A percentile compares a stretch with the other conserved stretches of the same genome.
Evolutionary conservation across 2,113 vertebrate genomes (phyloP).

Genomic region (Archocentrus centrarchus): DNA sequence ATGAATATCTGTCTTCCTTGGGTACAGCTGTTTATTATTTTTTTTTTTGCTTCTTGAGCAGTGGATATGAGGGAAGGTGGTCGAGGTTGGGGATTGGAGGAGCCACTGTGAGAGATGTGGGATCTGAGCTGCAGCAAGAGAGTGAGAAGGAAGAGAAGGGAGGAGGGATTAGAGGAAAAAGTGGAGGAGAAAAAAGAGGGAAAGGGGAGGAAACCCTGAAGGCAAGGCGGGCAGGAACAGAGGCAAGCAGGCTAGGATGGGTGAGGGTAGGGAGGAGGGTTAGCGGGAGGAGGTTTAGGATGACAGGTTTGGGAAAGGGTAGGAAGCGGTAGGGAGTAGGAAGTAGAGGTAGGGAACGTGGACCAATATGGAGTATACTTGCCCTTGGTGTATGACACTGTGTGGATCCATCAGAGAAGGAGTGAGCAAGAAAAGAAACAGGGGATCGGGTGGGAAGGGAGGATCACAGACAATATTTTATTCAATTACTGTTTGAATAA

Average conservation of each 20-base stretch:
- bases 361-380: constrained; percentile 99
- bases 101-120: constrained; percentile 86
- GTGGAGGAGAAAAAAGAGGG: constrained; percentile 81
- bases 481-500: constrained; percentile 99
- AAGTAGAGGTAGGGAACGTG: constrained; percentile 87
- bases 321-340: constrained; percentile 79
- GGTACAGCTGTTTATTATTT: constrained; percentile 39
- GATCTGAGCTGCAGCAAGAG: constrained; percentile 82
- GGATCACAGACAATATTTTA: constrained; percentile 99
- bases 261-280: constrained; percentile 80
- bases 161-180: constrained; percentile 58
- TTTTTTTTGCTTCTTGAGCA: constrained; percentile 50
- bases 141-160: constrained; percentile 67
- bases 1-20: constrained; percentile 63
- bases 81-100: constrained; percentile 71
- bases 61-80: constrained; percentile 74
- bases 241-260: constrained; percentile 85
- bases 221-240: constrained; percentile 80
- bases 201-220: constrained; percentile 64
- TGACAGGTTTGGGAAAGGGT: constrained; percentile 76
- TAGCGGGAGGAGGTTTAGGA: constrained; percentile 76
- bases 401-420: constrained; percentile 99
- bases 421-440: constrained; percentile 99
- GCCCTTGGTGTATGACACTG: constrained; percentile 95
- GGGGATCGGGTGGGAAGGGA: constrained; percentile 90